A percentile compares a stretch with the other conserved stretches of the same genome.
Conservation (phyloP, 2,797 vertebrate genomes). For the Galago senegalensis region DNA sequence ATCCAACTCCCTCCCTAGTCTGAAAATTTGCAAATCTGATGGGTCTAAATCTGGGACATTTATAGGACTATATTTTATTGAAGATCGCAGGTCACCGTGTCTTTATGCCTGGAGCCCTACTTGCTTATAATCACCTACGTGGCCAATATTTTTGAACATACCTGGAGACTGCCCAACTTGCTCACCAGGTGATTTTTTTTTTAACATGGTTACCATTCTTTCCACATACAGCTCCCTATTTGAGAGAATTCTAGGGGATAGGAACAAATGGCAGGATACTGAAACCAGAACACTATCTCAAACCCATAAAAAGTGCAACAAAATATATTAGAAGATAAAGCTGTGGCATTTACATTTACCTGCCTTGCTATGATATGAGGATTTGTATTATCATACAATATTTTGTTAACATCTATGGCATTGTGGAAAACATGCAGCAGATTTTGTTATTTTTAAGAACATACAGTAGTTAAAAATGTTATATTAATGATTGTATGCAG, state of each 20-base stretch:
- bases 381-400: not conserved
- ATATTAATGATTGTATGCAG: not conserved
- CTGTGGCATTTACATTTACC: not conserved
- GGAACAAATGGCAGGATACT: not conserved
- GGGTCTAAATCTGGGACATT: not conserved
- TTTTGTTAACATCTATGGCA: constrained; percentile 23
- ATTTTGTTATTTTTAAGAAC: constrained; percentile 36
- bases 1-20: not conserved
- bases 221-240: not conserved
- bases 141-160: not conserved
- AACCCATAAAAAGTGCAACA: not conserved
- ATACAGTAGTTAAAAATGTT: not conserved
- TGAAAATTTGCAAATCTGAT: constrained; percentile 32
- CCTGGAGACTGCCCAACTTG: not conserved
- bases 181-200: not conserved
- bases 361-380: not conserved
- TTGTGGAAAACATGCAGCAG: not conserved
- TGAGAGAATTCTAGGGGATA: not conserved
- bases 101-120: not conserved
- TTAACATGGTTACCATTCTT: not conserved
- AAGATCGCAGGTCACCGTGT: not conserved
- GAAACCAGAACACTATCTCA: not conserved
- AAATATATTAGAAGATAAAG: not conserved
- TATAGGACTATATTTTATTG: not conserved
- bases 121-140: not conserved